A percentile compares a stretch with the other conserved stretches of the same genome.
Evolutionary conservation across 2,113 vertebrate species (phyloP).

Genomic region (Dromaius novaehollandiae): DNA sequence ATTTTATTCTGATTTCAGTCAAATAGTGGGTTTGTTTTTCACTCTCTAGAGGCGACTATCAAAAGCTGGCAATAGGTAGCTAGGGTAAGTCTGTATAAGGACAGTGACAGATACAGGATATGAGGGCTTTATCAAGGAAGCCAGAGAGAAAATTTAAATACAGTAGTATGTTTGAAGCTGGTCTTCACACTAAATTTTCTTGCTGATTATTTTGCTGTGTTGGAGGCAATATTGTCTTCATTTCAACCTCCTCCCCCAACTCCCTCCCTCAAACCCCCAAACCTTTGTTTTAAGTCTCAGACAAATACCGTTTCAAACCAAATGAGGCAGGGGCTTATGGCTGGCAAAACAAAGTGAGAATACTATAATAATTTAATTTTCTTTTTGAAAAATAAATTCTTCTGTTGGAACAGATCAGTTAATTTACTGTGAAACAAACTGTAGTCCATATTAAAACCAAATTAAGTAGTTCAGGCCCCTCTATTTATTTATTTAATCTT

Average conservation of each 20-base stretch:
- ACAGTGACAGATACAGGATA: neutral
- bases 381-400: neutral
- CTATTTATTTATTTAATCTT: neutral
- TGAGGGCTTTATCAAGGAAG: neutral
- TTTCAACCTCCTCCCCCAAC: too few species aligned
- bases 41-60: accelerated
- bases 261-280: too few species aligned
- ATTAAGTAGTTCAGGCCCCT: neutral
- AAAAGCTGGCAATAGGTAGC: neutral
- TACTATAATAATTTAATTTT: neutral
- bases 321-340: neutral
- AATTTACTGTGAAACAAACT: neutral
- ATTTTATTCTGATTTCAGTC: neutral
- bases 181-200: neutral
- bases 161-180: neutral
- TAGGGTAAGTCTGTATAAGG: accelerated
- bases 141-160: neutral
- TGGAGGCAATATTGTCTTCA: neutral
- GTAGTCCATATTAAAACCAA: neutral
- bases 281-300: neutral
- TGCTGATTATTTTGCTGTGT: neutral
- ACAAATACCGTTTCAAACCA: neutral
- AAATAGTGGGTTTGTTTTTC: accelerated
- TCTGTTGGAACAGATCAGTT: neutral
- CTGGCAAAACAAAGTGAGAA: neutral